Evolutionary conservation across 2,888 invertebrate genomes (phyloP), one percentile per base, ranked within the genome.

Genomic region (Phlogophora meticulosa): DNA sequence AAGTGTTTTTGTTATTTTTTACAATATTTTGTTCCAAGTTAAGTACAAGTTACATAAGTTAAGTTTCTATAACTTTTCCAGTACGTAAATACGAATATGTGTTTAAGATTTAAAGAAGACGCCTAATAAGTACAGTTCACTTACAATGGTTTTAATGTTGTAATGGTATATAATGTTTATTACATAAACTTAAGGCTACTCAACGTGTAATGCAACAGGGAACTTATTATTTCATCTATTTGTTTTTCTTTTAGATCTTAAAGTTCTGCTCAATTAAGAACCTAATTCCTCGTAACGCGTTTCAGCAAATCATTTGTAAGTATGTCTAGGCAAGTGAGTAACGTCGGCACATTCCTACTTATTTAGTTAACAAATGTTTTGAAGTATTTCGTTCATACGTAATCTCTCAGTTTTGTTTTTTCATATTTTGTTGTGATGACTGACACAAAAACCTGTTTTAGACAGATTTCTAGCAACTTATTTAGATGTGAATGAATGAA

Each of bases 181-280:
- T 70, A 74, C 48, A 49, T 66, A 67, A 74, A 66, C 22, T 17
- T 22, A 49, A 34, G 45, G 13, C 20, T 53, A 49, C 24, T 63
- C 34, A 17, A 15, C 34, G 34, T 24, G 2, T 32, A 36, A 24
- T 43, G 48, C 48, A 70, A 55, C 32, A 32, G 22, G 36, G 20
- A 55, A 46, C 42, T 66, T 9, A 38, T 36, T 38, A 48, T 63
- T 22, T 42, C 4, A 17, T 36, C 10, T 32, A 9, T 64, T 61
- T 52, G 40, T 48, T 74, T 72, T 74, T 22, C 1, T 38, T 69
- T 66, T 53, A 38, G 46, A 32, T 51, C 13, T 43, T n/a, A 15
- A 10, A 49, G 75, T 70, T 70, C 22, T 75, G 75, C 36, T 67
- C 75, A 75, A 75, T 70, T 75, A 75, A 43, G 75, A 70, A 67